Evolutionary conservation across 1,140 invertebrate genomes (phyloP), one percentile per base, ranked within the genome.

Genomic region (Pinna nobilis): DNA sequence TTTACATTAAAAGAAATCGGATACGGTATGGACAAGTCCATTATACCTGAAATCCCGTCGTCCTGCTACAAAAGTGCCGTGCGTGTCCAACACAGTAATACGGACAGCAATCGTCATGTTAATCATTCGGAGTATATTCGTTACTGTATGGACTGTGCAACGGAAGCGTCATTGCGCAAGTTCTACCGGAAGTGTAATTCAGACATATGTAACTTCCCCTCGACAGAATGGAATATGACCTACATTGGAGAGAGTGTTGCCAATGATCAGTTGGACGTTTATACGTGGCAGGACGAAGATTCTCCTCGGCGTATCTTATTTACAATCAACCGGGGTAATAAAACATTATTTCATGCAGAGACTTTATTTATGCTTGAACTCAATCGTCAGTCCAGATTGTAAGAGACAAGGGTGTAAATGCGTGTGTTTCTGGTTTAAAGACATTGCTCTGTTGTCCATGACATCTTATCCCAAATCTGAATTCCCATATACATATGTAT

Each of bases 121-220:
- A 70, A 70, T 35, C 68, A 70, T 7, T 61, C 68, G 7, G 33
- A 15, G 3, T 70, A 70, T 37, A 37, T 70, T 15, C 33, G 50
- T 37, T 70, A 35, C 15, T 70, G 68, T 28, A 70, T 70, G 44
- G 59, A 70, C 39, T 60, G 44, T 37, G 68, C 68, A 4, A 70
- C 68, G 4, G 18, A 61, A 7, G 68, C 68, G 2, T 32, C 68
- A 0, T 50, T 70, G 2, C 30, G 32, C 20, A 49, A 49, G 4
- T 28, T 51, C 4, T 70, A 70, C 32, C 15, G 28, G n/a, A 41
- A 70, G 30, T 70, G 61, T 35, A 39, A 20, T 3, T 47, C 57
- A 28, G 68, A 70, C 32, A 61, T 70, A 59, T 70, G 57, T 18
- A 25, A 47, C 6, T 70, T 61, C 15, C n/a, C 68, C 1, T 28